These are phyloP conservation scores for Physocephala rufipes DNA, from an alignment of 2,888 invertebrate species.

Conservation along the genomic window DNA sequence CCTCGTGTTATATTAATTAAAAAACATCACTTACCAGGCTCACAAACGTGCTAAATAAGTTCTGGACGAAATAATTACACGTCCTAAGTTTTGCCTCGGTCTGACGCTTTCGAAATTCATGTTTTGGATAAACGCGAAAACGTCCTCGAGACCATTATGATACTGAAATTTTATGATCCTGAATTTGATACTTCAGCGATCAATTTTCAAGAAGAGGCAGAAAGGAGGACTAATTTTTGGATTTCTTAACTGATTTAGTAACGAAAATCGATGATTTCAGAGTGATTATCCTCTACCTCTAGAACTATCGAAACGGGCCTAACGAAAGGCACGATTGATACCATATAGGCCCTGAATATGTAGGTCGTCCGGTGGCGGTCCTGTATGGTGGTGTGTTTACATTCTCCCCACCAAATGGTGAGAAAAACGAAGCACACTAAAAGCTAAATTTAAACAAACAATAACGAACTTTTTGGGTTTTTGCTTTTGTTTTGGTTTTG, in stretches of 20 bases:
- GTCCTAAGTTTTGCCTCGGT: too few relatives aligned
- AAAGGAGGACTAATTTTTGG: neutral
- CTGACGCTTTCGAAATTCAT: neutral
- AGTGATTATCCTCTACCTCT: neutral
- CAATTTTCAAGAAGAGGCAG: neutral
- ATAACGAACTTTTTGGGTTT: neutral
- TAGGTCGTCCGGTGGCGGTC: neutral
- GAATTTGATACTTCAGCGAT: neutral
- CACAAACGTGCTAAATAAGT: too few relatives aligned
- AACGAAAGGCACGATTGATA: neutral
- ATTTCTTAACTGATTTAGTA: neutral
- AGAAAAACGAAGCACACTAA: neutral
- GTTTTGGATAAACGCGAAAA: neutral
- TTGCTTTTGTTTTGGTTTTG: too few relatives aligned
- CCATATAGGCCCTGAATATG: neutral
- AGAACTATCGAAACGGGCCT: neutral
- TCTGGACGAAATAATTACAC: too few relatives aligned
- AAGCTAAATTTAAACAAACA: neutral
- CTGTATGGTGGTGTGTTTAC: neutral
- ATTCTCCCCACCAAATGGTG: neutral
- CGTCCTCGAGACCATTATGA: slow-evolving; percentile 6
- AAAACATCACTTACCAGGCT: too few relatives aligned
- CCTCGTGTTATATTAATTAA: too few relatives aligned
- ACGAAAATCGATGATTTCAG: slow-evolving; percentile 27
- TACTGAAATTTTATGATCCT: too few relatives aligned